Conservation (phyloP, 2,888 invertebrate genomes). For the Cheilosia scutellata region DNA sequence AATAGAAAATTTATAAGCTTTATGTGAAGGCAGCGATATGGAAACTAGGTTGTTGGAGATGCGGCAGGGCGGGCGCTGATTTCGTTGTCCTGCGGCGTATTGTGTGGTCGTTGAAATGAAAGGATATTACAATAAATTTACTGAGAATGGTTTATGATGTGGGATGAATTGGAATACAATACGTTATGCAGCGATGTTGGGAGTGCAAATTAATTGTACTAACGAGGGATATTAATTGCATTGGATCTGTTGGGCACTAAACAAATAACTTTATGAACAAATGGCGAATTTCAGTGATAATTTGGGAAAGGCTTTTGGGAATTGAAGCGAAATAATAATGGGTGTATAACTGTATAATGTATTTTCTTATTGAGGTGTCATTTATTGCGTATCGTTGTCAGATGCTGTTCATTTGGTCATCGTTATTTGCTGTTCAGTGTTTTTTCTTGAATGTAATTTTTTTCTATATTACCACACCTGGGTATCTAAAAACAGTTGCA, state of each 20-base stretch:
- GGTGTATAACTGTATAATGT: no score
- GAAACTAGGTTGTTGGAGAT: constrained; percentile 16
- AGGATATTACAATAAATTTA: constrained; percentile 39
- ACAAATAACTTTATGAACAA: neutral
- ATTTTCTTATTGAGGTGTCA: no score
- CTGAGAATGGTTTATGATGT: constrained; percentile 39
- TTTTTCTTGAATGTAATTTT: no score
- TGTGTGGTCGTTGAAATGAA: constrained; percentile 47
- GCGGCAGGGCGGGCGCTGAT: constrained; percentile 1
- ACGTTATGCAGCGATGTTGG: neutral
- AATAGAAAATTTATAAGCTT: constrained; percentile 57
- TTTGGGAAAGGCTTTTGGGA: no score
- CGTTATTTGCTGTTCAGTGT: no score
- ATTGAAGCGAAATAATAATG: no score
- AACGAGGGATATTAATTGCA: constrained; percentile 11
- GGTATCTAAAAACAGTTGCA: no score
- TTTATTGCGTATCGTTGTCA: no score
- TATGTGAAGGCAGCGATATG: constrained; percentile 26
- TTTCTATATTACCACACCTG: no score
- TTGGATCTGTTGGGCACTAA: neutral
- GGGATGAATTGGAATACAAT: constrained; percentile 37
- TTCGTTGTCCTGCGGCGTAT: constrained; percentile 39
- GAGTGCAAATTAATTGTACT: constrained; percentile 24
- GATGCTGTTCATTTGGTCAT: no score
- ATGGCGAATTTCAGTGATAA: no score